Evolutionary conservation across 2,888 invertebrate genomes (phyloP).

Genomic region (Xestoiulus laeticollis): DNA sequence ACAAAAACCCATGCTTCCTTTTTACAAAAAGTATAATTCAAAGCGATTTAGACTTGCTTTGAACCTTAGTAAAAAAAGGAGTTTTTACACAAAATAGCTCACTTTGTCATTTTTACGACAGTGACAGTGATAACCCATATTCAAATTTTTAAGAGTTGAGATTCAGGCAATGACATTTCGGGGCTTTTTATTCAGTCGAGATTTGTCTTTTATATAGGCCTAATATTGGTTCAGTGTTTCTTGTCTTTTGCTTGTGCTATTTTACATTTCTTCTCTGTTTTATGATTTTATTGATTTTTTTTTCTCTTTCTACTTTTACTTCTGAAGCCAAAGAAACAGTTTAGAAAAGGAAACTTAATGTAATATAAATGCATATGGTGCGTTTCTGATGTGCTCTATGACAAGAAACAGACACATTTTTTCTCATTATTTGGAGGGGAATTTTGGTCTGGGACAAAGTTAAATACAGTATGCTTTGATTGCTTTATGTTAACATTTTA

Average conservation of each 20-base stretch:
- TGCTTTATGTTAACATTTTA: too few species aligned
- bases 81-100: slow-evolving; percentile 11
- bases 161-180: slow-evolving; percentile 22
- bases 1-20: not conserved
- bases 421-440: not conserved
- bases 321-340: not conserved
- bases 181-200: slow-evolving; percentile 11
- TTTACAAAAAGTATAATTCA: not conserved
- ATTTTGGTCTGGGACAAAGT: too few species aligned
- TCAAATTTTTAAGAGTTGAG: not conserved
- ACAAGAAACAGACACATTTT: not conserved
- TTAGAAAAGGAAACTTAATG: not conserved
- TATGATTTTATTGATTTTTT: slow-evolving; percentile 34
- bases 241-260: slow-evolving; percentile 25
- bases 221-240: slow-evolving; percentile 21
- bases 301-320: not conserved
- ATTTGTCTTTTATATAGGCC: slow-evolving; percentile 2
- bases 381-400: not conserved
- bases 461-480: too few species aligned
- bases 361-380: not conserved
- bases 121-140: slow-evolving; percentile 22
- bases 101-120: not conserved
- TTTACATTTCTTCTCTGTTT: slow-evolving; percentile 27
- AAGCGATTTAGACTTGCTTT: not conserved
- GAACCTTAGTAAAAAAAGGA: not conserved